These are phyloP conservation scores for Falco columbarius DNA, from an alignment of 2,797 vertebrate species.

Conservation along the genomic window DNA sequence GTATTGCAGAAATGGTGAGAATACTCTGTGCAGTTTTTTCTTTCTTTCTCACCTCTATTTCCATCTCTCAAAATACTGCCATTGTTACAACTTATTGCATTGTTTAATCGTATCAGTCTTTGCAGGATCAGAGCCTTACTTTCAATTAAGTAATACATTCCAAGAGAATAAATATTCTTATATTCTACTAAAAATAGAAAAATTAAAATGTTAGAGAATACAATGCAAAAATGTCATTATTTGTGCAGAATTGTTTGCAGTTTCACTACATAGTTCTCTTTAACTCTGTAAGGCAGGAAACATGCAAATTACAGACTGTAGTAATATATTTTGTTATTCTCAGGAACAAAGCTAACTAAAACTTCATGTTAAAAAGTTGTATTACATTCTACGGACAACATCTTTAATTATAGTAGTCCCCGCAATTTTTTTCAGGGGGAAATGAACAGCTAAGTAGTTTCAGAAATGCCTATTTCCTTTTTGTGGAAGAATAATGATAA, in stretches of 20 bases:
- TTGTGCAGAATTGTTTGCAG: neutral
- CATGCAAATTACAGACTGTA: neutral
- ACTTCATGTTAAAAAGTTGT: neutral
- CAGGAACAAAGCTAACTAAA: neutral
- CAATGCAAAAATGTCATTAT: neutral
- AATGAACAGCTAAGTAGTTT: neutral
- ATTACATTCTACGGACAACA: constrained; percentile 21
- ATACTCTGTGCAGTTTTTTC: neutral
- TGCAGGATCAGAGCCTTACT: neutral
- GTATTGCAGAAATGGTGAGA: neutral
- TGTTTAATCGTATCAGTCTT: neutral
- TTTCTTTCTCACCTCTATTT: neutral
- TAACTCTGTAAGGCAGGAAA: neutral
- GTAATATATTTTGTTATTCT: neutral
- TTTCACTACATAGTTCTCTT: neutral
- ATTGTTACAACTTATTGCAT: neutral
- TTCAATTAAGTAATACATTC: neutral
- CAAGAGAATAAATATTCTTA: neutral
- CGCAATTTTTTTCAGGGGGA: constrained; percentile 18
- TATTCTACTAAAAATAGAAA: neutral
- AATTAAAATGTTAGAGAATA: neutral
- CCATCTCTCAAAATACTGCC: neutral
- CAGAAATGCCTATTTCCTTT: constrained; percentile 27
- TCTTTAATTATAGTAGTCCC: constrained; percentile 17
- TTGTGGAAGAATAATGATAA: constrained; percentile 40